Base-by-base conservation (phyloP, 2,888 invertebrate species). In the Teleogryllus oceanicus region DNA sequence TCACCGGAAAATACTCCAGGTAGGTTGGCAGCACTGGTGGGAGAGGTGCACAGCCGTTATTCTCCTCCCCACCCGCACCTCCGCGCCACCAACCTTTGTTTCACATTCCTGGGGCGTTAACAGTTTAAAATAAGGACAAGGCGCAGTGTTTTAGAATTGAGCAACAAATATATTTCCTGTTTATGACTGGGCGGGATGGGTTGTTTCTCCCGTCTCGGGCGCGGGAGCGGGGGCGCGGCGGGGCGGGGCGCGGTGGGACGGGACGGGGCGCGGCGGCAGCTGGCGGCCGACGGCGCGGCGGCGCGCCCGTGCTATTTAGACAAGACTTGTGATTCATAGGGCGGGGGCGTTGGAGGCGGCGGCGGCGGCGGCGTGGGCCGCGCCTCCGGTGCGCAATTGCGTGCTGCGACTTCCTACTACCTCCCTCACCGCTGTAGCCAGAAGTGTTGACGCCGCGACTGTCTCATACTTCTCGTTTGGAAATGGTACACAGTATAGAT, bases 141-240 rank as follows among this genome's bases (percentile, higher is more conserved):
- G 62, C 62, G 62, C 37, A 37, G 16, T 62, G 62, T 62, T 62
- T 62, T 13, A 62, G 62, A 62, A 62, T 62, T 62, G 62, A 62
- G 62, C 62, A 62, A 62, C 62, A 62, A 62, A 62, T 62, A 62
- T 62, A 62, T 62, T 62, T 62, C 62, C 62, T 62, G 62, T 62
- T 62, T 62, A 62, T 62, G 62, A 62, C 62, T 62, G 62, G 62
- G 62, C 62, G 62, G 62, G 62, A 62, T 62, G 62, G 16, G 62
- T 62, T 62, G 62, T 62, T 37, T 37, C 37, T 37, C 37, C 37
- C 37, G 37, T 37, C 37, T 5, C 8, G 8, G 37, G 37, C 4
- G 62, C 13, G n/a, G 62, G 62, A 62, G 62, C n/a, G 62, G 62
- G 62, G 62, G n/a, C 13, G 62, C 0, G 62, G n/a, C 4, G 16